These are phyloP conservation scores for Medauroidea extradentata DNA, from an alignment of 1,140 invertebrate genomes.

Conservation along the genomic window DNA sequence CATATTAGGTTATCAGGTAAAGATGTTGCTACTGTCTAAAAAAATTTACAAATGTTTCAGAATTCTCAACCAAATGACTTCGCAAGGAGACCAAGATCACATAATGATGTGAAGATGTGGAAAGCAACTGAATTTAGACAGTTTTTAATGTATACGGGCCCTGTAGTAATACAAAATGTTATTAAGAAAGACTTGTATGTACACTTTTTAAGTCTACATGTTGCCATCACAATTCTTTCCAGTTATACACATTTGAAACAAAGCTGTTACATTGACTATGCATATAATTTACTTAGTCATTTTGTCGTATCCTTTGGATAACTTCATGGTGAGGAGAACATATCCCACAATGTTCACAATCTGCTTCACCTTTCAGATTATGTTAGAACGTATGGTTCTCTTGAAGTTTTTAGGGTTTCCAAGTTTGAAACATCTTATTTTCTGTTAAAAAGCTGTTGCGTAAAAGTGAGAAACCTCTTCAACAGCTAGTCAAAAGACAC, in stretches of 20 bases:
- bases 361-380: not conserved
- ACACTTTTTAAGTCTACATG: not conserved
- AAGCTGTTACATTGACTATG: not conserved
- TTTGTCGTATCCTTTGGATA: not conserved
- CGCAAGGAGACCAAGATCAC: slow-evolving; percentile 24
- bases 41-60: no score
- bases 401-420: not conserved
- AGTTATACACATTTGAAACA: not conserved
- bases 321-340: not conserved
- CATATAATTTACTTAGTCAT: not conserved
- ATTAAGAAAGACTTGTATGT: not conserved
- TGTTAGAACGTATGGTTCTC: not conserved
- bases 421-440: not conserved
- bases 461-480: not conserved
- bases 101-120: slow-evolving; percentile 15
- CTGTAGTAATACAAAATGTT: not conserved
- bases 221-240: not conserved
- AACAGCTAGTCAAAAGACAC: not conserved
- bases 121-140: slow-evolving; percentile 25
- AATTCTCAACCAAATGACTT: slow-evolving; percentile 25
- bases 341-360: not conserved
- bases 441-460: not conserved
- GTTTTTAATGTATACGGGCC: slow-evolving; percentile 22
- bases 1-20: no score
- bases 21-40: no score